Evolutionary conservation across 2,113 vertebrate genomes (phyloP).

Genomic region (Rafetus swinhoei): DNA sequence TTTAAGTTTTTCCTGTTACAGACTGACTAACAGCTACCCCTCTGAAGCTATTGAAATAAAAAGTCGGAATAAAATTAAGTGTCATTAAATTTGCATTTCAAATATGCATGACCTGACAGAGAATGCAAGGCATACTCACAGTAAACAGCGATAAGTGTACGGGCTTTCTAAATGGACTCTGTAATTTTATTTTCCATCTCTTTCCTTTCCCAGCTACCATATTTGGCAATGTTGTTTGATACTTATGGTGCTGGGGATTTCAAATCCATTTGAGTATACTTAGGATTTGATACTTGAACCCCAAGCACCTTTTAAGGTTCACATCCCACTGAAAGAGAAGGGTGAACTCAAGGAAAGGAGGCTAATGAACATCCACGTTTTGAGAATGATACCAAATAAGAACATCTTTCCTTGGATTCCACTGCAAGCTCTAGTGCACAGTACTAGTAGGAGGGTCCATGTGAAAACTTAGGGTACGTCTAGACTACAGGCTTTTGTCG

Average conservation of each 20-base stretch:
- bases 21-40: too few relatives aligned
- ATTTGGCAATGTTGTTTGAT: not conserved
- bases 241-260: not conserved
- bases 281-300: not conserved
- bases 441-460: too few relatives aligned
- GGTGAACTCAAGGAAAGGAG: constrained; percentile 1
- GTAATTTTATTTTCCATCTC: not conserved
- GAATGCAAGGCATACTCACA: not conserved
- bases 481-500: too few relatives aligned
- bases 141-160: not conserved
- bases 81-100: not conserved
- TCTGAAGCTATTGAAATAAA: not conserved
- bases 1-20: too few relatives aligned
- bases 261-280: not conserved
- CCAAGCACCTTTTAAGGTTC: not conserved
- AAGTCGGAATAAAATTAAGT: not conserved
- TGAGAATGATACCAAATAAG: not conserved
- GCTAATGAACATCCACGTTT: constrained; percentile 8
- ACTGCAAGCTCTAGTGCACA: not conserved
- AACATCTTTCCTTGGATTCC: constrained; percentile 2
- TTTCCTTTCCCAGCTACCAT: not conserved
- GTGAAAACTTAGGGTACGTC: too few relatives aligned
- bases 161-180: not conserved
- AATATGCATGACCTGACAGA: not conserved
- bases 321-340: not conserved